Conservation (phyloP, 1,140 invertebrate species). For the Apis dorsata region DNA sequence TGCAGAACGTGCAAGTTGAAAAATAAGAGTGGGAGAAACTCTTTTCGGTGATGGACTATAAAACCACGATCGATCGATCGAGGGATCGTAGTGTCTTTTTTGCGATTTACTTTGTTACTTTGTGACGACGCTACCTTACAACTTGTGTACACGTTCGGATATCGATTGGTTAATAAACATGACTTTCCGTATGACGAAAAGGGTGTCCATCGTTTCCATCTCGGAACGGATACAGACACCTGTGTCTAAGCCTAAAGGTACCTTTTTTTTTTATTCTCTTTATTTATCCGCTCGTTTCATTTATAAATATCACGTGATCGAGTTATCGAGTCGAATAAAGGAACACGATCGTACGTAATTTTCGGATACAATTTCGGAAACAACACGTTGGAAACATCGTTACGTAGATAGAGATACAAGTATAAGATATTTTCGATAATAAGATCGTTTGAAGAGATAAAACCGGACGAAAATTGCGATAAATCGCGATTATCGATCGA, state of each 20-base stretch:
- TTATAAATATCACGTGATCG: no score
- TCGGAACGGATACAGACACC: constrained; percentile 67
- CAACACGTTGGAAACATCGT: not conserved
- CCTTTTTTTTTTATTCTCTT: no score
- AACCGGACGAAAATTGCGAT: not conserved
- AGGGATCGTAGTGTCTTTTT: constrained; percentile 58
- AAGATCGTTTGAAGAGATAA: not conserved
- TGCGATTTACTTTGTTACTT: constrained; percentile 34
- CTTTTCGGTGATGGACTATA: constrained; percentile 65
- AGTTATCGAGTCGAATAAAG: no score
- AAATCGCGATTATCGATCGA: constrained; percentile 15
- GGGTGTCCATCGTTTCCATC: constrained; percentile 61
- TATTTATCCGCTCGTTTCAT: not conserved
- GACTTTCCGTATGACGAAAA: constrained; percentile 39
- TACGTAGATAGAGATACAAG: constrained; percentile 55
- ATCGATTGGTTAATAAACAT: constrained; percentile 17
- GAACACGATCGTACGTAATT: no score
- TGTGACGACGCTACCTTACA: not conserved
- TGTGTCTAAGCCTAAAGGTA: constrained; percentile 64
- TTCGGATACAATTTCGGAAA: not conserved
- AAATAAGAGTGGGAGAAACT: constrained; percentile 58
- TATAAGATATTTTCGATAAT: not conserved
- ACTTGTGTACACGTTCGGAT: not conserved
- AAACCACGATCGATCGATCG: constrained; percentile 55
- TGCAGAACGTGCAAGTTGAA: constrained; percentile 23